Evolutionary conservation across 2,797 vertebrate genomes (phyloP).

Genomic region (Ceryle rudis): DNA sequence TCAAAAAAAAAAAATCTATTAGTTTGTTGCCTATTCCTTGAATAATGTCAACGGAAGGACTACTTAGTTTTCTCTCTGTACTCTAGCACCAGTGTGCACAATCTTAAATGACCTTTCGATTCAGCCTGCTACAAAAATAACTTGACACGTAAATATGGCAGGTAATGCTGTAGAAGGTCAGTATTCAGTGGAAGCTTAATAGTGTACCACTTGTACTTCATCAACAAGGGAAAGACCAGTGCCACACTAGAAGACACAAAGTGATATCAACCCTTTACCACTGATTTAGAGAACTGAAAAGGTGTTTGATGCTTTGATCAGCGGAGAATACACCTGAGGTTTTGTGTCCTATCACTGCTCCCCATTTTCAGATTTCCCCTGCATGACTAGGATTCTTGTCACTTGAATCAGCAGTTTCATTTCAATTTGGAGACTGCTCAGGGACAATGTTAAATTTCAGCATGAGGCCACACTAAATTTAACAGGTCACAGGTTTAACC

Average conservation of each 20-base stretch:
- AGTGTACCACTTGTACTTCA: not conserved
- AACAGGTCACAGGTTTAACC: not conserved
- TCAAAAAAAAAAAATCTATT: not conserved
- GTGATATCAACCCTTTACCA: not conserved
- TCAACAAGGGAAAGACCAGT: not conserved
- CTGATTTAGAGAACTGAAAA: not conserved
- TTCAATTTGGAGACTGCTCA: not conserved
- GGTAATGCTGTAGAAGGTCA: not conserved
- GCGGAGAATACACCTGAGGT: not conserved
- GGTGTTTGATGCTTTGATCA: not conserved
- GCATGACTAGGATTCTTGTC: not conserved
- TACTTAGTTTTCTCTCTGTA: not conserved
- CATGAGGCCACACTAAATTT: not conserved
- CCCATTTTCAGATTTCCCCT: not conserved
- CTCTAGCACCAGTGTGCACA: not conserved
- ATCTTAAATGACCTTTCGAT: not conserved
- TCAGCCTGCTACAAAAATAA: not conserved
- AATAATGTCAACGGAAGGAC: not conserved
- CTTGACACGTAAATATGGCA: not conserved
- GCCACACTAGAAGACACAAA: not conserved
- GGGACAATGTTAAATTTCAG: not conserved
- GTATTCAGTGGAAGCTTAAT: not conserved
- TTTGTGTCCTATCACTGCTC: not conserved
- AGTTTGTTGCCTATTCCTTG: not conserved
- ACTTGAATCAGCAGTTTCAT: not conserved